Percentiles rank a stretch among this genome's conserved stretches.
Evolutionary conservation across 2,888 invertebrate genomes (phyloP).

Genomic region (Fabriciana adippe): DNA sequence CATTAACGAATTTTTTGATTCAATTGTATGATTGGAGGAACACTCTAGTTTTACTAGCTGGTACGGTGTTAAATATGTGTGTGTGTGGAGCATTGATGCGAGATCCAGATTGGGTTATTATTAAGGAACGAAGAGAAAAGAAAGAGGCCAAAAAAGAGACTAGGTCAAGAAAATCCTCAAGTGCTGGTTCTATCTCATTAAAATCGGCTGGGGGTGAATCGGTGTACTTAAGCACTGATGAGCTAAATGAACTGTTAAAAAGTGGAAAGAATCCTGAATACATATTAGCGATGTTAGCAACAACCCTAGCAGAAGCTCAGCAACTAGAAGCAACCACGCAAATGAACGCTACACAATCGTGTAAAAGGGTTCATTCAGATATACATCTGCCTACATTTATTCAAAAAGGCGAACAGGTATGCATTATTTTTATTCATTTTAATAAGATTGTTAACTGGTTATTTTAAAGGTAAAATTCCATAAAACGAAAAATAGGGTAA

Average conservation of each 20-base stretch:
- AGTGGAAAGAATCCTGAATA: constrained; percentile 86
- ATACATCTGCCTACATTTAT: constrained; percentile 91
- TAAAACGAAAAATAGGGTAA: background rate
- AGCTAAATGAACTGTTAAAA: constrained; percentile 85
- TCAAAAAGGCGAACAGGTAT: constrained; percentile 86
- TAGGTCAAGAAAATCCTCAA: constrained; percentile 71
- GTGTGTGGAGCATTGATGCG: constrained; percentile 93
- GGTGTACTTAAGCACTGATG: constrained; percentile 82
- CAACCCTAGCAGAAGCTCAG: constrained; percentile 78
- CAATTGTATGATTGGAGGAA: constrained; percentile 91
- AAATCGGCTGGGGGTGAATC: constrained; percentile 75
- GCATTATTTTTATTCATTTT: constrained; percentile 10
- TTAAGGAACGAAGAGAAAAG: constrained; percentile 82
- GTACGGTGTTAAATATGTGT: constrained; percentile 92
- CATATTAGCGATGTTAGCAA: constrained; percentile 83
- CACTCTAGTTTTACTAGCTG: constrained; percentile 88
- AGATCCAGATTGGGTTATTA: constrained; percentile 91
- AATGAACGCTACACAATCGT: constrained; percentile 67
- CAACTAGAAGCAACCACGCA: constrained; percentile 69
- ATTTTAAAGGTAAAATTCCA: background rate
- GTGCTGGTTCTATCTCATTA: constrained; percentile 76
- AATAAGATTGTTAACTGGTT: constrained; percentile 9
- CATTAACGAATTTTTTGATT: constrained; percentile 89
- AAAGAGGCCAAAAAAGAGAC: constrained; percentile 64
- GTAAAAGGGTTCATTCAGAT: constrained; percentile 83